These are phyloP conservation scores for Cladopsammia gracilis DNA, from an alignment of 64 coral and sea anemone genomes.

Conservation along the genomic window DNA sequence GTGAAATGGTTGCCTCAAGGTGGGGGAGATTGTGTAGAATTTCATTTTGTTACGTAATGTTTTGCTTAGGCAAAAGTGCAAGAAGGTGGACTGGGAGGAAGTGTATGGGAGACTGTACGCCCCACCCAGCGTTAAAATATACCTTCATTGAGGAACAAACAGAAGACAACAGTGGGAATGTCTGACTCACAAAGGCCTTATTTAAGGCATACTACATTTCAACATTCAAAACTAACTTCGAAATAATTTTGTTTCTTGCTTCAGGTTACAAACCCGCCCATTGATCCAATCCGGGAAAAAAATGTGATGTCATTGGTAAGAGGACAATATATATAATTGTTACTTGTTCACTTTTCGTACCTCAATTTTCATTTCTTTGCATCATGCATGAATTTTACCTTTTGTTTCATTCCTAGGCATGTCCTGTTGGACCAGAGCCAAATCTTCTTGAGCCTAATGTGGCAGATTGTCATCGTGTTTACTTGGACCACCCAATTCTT, in stretches of 20 bases:
- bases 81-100: no score
- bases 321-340: background rate
- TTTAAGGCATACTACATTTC: no score
- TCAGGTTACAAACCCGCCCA: conserved; percentile 93
- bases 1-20: no score
- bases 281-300: conserved; percentile 89
- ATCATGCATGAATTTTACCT: background rate
- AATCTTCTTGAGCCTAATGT: conserved; percentile 86
- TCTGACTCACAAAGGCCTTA: no score
- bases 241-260: background rate
- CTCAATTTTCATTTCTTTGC: background rate
- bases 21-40: no score
- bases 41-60: no score
- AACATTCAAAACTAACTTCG: no score
- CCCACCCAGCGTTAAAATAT: no score
- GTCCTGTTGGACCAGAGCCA: conserved; percentile 90
- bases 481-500: conserved; percentile 91
- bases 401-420: conserved; percentile 65
- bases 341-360: background rate
- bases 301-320: conserved; percentile 94
- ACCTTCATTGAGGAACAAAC: no score
- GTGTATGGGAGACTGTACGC: no score
- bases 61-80: no score
- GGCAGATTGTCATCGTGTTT: conserved; percentile 80
- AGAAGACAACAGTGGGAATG: no score